Conservation (phyloP, 2,888 invertebrate species). For the Cheilosia vernalis region DNA sequence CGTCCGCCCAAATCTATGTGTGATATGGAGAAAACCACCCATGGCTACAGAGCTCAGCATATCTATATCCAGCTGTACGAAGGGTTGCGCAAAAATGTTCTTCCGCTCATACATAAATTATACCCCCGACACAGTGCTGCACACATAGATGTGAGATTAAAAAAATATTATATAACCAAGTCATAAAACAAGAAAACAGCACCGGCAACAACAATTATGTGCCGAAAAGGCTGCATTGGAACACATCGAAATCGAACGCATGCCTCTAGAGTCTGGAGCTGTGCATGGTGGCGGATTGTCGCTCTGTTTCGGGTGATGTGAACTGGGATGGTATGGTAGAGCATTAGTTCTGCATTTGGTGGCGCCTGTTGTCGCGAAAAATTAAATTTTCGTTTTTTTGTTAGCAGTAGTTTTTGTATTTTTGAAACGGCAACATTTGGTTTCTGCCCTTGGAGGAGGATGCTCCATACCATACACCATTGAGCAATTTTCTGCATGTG, state of each 20-base stretch:
- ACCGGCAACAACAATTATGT: constrained; percentile 8
- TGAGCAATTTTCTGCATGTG: constrained; percentile 19
- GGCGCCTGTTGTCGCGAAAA: constrained; percentile 62
- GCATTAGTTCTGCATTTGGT: constrained; percentile 48
- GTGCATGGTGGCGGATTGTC: constrained; percentile 41
- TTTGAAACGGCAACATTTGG: constrained; percentile 49
- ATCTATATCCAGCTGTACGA: background rate
- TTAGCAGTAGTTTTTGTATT: constrained; percentile 28
- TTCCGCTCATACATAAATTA: constrained; percentile 42
- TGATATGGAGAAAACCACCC: background rate
- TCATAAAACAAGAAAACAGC: constrained; percentile 38
- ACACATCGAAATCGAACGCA: constrained; percentile 41
- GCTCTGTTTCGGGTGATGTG: constrained; percentile 19
- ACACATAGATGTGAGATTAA: constrained; percentile 29
- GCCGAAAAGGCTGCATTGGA: constrained; percentile 40
- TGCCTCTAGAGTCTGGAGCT: background rate
- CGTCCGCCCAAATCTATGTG: background rate
- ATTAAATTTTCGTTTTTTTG: constrained; percentile 49
- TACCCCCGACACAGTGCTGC: background rate
- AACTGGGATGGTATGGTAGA: background rate
- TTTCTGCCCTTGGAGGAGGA: background rate
- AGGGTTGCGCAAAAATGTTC: constrained; percentile 50
- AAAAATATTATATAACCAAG: constrained; percentile 39
- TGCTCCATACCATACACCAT: constrained; percentile 14
- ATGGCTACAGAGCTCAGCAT: background rate